These are phyloP conservation scores for Monopis laevigella DNA, from an alignment of 2,888 invertebrate genomes.

Conservation along the genomic window DNA sequence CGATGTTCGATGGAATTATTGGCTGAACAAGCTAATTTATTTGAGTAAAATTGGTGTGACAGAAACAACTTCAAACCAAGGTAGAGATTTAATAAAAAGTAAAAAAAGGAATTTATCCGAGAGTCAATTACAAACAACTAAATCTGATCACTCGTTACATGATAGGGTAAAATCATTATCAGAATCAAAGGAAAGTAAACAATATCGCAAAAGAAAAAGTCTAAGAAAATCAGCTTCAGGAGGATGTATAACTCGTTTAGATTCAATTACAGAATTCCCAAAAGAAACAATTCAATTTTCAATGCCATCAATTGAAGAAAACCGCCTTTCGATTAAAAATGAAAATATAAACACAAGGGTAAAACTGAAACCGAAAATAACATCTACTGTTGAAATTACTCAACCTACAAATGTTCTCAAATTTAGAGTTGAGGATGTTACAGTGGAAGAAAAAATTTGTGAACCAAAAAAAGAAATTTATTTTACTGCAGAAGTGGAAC, in stretches of 20 bases:
- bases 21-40: slow-evolving; percentile 62
- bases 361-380: slow-evolving; percentile 63
- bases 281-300: slow-evolving; percentile 30
- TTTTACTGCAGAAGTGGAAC: slow-evolving; percentile 37
- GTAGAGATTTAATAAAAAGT: slow-evolving; percentile 24
- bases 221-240: slow-evolving; percentile 55
- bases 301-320: slow-evolving; percentile 58
- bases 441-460: slow-evolving; percentile 64
- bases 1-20: slow-evolving; percentile 67
- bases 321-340: slow-evolving; percentile 32
- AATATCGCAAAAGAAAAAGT: slow-evolving; percentile 37
- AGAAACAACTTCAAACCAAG: slow-evolving; percentile 16
- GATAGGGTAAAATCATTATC: slow-evolving; percentile 35
- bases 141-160: slow-evolving; percentile 57
- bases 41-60: slow-evolving; percentile 49
- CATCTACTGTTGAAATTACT: slow-evolving; percentile 61
- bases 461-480: slow-evolving; percentile 44
- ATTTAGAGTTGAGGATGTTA: slow-evolving; percentile 64
- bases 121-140: slow-evolving; percentile 45
- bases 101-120: slow-evolving; percentile 26
- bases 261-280: slow-evolving; percentile 54
- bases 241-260: slow-evolving; percentile 46
- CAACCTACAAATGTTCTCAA: slow-evolving; percentile 55
- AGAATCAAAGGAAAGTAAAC: slow-evolving; percentile 27
- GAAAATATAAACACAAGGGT: slow-evolving; percentile 27